Conservation (phyloP, 2,888 invertebrate species). For the Caenorhabditis wallacei region DNA sequence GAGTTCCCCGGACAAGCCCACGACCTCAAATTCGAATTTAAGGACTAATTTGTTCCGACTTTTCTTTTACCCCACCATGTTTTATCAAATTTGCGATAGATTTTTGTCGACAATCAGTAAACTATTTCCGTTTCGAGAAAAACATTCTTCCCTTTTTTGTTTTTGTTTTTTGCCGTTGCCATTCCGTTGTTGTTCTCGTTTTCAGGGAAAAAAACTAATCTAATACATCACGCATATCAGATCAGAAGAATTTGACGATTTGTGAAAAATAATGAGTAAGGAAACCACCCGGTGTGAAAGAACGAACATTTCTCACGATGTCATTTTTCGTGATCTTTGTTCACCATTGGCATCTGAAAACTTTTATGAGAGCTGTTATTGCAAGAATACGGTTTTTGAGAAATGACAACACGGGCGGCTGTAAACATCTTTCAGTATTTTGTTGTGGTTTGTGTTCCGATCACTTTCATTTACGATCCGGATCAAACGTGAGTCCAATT, state of each 20-base stretch:
- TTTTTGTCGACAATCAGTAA: constrained; percentile 9
- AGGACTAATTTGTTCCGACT: constrained; percentile 37
- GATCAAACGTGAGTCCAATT: neutral
- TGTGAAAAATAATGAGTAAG: neutral
- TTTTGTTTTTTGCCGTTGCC: constrained; percentile 22
- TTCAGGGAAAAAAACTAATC: neutral
- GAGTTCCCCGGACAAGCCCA: constrained; percentile 66
- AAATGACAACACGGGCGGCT: constrained; percentile 8
- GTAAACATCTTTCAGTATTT: constrained; percentile 26
- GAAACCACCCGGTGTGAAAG: neutral
- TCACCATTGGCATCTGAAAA: constrained; percentile 6
- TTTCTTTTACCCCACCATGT: constrained; percentile 17
- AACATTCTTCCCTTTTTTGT: constrained; percentile 24
- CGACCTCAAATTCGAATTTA: constrained; percentile 65
- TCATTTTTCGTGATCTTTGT: constrained; percentile 26
- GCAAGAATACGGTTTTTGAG: constrained; percentile 6
- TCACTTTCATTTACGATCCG: neutral
- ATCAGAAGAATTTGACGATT: constrained; percentile 31
- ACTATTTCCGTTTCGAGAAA: constrained; percentile 11
- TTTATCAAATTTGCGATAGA: constrained; percentile 10
- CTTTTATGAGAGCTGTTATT: constrained; percentile 34
- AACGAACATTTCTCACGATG: constrained; percentile 25
- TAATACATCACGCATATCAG: constrained; percentile 49
- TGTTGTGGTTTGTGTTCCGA: constrained; percentile 33
- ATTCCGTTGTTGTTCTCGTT: constrained; percentile 25